phyloP scores from a whole-genome alignment of 2,113 vertebrate species.

The Genyomyrus donnyi region DNA sequence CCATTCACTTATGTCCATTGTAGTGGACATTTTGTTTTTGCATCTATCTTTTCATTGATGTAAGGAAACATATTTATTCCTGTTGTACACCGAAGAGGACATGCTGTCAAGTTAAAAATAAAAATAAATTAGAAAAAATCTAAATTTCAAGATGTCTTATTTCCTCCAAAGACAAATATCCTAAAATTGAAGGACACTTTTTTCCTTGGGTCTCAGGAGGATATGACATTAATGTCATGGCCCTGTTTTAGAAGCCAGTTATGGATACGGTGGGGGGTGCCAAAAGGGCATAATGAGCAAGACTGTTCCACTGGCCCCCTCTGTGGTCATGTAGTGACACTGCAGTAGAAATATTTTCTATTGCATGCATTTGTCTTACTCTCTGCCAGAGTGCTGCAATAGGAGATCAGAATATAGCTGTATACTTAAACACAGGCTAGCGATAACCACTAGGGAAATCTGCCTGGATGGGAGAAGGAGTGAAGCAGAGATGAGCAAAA shows the following conservation, averaged over 20 bases:
- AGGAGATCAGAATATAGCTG: neutral
- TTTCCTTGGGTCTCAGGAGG: too few species aligned
- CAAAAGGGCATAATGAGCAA: neutral
- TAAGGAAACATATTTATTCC: too few species aligned
- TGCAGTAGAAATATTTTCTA: neutral
- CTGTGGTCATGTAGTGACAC: neutral
- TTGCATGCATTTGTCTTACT: neutral
- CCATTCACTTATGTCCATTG: too few species aligned
- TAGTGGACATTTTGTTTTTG: too few species aligned
- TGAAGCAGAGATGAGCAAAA: neutral
- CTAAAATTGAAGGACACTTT: too few species aligned
- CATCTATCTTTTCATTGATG: too few species aligned
- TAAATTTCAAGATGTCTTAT: too few species aligned
- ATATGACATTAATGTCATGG: neutral
- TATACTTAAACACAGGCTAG: neutral
- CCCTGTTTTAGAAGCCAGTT: neutral
- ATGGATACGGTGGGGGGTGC: neutral
- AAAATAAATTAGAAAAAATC: too few species aligned
- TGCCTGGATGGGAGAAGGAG: neutral
- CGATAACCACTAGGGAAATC: neutral
- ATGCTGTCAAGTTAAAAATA: too few species aligned
- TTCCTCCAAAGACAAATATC: too few species aligned
- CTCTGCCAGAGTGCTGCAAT: neutral
- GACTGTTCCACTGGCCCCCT: neutral
- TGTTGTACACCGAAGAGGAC: too few species aligned